phyloP scores from a whole-genome alignment of 2,113 vertebrate genomes.

The Semnornis frantzii region DNA sequence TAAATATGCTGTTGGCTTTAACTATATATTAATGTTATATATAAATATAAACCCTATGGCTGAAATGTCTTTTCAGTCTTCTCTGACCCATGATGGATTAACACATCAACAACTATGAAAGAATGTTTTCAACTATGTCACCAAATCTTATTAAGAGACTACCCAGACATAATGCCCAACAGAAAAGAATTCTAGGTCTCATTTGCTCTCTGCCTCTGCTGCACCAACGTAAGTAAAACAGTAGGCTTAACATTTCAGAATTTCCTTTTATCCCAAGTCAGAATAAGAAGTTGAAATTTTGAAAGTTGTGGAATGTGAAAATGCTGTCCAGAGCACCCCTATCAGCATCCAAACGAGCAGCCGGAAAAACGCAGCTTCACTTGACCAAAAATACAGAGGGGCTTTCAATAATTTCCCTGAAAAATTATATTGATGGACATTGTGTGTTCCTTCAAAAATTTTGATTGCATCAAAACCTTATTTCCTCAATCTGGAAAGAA shows the following conservation, averaged over 20 bases:
- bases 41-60: not conserved
- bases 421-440: not conserved
- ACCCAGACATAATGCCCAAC: not conserved
- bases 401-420: not conserved
- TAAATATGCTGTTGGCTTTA: conserved; percentile 12
- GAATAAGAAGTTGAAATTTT: not conserved
- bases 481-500: not conserved
- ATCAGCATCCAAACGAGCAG: not conserved
- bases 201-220: not conserved
- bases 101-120: not conserved
- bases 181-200: not conserved
- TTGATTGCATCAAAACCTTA: not conserved
- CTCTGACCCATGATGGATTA: not conserved
- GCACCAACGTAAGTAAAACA: not conserved
- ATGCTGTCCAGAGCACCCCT: not conserved
- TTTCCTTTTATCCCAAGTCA: not conserved
- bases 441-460: not conserved
- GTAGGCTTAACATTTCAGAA: not conserved
- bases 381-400: not conserved
- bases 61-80: not conserved
- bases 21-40: not conserved
- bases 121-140: not conserved
- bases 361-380: not conserved
- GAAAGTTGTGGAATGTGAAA: not conserved
- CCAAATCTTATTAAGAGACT: not conserved